phyloP scores from a whole-genome alignment of 2,888 invertebrate genomes.

The Plagiodera versicolora region DNA sequence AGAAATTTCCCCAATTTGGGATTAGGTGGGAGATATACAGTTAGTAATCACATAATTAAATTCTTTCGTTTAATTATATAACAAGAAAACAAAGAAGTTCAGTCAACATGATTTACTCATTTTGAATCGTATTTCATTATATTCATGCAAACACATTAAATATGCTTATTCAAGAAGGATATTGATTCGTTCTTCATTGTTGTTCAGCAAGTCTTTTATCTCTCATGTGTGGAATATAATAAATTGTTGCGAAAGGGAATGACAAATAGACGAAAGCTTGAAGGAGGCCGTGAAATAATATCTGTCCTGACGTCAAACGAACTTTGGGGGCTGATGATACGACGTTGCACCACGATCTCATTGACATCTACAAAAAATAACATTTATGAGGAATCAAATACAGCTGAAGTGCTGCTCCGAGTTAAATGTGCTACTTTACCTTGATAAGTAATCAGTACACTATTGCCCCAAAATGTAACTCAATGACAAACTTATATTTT shows the following conservation, averaged over 20 bases:
- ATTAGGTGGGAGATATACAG: neutral
- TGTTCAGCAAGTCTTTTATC: constrained; percentile 12
- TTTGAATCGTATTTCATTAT: no score
- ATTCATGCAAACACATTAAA: neutral
- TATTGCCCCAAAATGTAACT: no score
- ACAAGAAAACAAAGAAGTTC: no score
- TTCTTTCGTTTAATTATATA: no score
- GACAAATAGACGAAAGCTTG: constrained; percentile 22
- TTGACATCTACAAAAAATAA: constrained; percentile 16
- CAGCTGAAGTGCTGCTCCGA: no score
- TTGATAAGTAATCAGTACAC: no score
- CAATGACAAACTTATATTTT: no score
- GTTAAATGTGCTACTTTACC: no score
- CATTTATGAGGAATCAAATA: no score
- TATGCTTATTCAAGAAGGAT: neutral
- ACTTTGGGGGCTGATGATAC: constrained; percentile 26
- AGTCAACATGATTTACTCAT: no score
- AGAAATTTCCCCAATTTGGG: constrained; percentile 15
- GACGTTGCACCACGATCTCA: constrained; percentile 19
- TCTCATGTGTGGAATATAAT: constrained; percentile 24
- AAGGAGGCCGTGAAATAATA: constrained; percentile 19
- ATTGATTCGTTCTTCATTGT: constrained; percentile 1
- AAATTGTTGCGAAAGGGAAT: constrained; percentile 21
- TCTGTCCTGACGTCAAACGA: constrained; percentile 14
- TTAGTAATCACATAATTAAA: neutral